Evolutionary conservation across 2,113 vertebrate genomes (phyloP).

Genomic region (Athene noctua): DNA sequence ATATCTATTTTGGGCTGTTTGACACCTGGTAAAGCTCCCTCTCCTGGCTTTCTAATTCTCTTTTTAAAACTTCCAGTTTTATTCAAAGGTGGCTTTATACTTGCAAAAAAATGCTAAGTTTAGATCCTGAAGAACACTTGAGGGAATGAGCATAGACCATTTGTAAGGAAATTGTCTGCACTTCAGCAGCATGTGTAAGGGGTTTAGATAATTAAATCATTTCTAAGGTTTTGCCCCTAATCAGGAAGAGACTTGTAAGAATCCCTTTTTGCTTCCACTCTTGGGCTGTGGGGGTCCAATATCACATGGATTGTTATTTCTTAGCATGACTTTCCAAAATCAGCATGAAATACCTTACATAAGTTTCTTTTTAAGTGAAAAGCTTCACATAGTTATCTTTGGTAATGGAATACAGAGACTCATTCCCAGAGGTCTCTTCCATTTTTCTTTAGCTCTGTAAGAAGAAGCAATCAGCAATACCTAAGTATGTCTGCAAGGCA

Average conservation of each 20-base stretch:
- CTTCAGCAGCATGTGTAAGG: background rate
- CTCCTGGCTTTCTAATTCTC: background rate
- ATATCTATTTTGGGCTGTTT: background rate
- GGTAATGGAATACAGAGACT: background rate
- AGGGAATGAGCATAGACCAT: background rate
- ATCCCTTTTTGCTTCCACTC: background rate
- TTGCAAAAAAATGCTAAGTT: background rate
- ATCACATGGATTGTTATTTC: background rate
- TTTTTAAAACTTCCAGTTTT: background rate
- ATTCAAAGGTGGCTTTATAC: background rate
- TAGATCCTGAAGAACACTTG: background rate
- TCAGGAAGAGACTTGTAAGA: background rate
- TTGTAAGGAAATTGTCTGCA: background rate
- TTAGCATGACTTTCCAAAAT: background rate
- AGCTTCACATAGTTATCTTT: background rate
- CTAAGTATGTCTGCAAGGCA: background rate
- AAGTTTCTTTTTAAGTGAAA: background rate
- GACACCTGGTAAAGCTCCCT: background rate
- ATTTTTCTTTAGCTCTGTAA: background rate
- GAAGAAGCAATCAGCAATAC: background rate
- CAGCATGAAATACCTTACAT: background rate
- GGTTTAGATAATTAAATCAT: background rate
- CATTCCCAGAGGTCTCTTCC: background rate
- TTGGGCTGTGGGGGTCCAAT: background rate
- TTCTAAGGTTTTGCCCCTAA: conserved; percentile 6